Evolutionary conservation across 2,888 invertebrate species (phyloP), one percentile per base, ranked within the genome.

Genomic region (Sericinus montela): DNA sequence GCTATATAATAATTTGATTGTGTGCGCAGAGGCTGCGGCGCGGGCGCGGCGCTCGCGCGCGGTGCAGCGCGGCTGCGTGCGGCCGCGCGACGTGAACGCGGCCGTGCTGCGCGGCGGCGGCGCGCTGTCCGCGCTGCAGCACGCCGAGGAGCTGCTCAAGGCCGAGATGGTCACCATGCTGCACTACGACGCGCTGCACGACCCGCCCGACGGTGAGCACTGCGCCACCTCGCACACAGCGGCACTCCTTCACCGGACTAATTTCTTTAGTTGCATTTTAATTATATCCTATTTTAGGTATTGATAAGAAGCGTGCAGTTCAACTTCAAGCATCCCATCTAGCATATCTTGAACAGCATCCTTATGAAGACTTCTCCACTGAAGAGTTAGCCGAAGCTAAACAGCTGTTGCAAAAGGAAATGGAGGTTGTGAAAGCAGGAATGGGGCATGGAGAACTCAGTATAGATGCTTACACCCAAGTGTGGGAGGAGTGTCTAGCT

Each of bases 391-490:
- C 90, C 8, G 72, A 81, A 0, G 95, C 97, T 0, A 91, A 91
- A 59, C 71, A 82, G 13, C 72, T 95, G 64, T 72, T 98, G 48
- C 89, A 90, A 52, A 91, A 92, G 29, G 98, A 99, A 89, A 97
- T 98, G 95, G 93, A 94, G 16, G 90, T 94, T 0, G 98, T 99
- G 0, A 95, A 95, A 70, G 92, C 93, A 48, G 98, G 97, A 36
- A 99, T 99, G 98, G 94, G 93, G 0, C 98, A 99, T 71, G 98
- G 98, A 0, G 98, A 98, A 30, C 89, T 99, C 38, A 94, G 97
- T 1, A 82, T 96, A 39, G 98, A 98, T 59, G 94, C 96, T 0
- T 98, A 97, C 73, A 94, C 94, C 8, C 97, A 98, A 85, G 98
- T 98, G 35, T 99, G 98, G 98, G 97, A 98, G 72, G 98, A 99